Evolutionary conservation across 2,113 vertebrate species (phyloP).

Genomic region (Tonatia bakeri): DNA sequence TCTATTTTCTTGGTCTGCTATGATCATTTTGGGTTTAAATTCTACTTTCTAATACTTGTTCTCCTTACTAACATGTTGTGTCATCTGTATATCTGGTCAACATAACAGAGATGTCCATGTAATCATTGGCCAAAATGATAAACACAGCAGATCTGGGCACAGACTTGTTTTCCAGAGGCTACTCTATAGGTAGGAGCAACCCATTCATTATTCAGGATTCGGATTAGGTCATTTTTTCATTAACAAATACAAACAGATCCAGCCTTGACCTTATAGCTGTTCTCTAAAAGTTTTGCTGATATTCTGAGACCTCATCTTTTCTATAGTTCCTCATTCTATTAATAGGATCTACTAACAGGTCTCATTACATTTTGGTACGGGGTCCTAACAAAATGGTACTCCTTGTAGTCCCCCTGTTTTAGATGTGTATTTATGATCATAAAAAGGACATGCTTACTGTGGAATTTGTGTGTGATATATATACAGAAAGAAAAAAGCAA

Average conservation of each 20-base stretch:
- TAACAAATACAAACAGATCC: background rate
- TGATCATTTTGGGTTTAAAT: background rate
- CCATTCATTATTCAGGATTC: background rate
- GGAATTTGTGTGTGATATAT: background rate
- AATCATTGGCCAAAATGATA: background rate
- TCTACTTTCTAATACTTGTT: background rate
- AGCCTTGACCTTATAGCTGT: background rate
- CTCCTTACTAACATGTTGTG: background rate
- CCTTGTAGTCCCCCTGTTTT: background rate
- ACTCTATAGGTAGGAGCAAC: rapidly evolving
- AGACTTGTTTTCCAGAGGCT: background rate
- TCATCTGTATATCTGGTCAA: background rate
- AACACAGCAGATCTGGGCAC: background rate
- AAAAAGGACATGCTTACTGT: background rate
- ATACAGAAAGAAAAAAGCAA: background rate
- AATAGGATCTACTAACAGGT: background rate
- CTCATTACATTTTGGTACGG: background rate
- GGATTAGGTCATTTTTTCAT: background rate
- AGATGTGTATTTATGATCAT: background rate
- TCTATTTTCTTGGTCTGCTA: background rate
- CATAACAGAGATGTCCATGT: background rate
- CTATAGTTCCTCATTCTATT: background rate
- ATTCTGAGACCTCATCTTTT: background rate
- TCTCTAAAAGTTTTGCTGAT: background rate
- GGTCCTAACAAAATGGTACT: background rate